Evolutionary conservation across 2,113 vertebrate species (phyloP).

Genomic region (Strix aluco): DNA sequence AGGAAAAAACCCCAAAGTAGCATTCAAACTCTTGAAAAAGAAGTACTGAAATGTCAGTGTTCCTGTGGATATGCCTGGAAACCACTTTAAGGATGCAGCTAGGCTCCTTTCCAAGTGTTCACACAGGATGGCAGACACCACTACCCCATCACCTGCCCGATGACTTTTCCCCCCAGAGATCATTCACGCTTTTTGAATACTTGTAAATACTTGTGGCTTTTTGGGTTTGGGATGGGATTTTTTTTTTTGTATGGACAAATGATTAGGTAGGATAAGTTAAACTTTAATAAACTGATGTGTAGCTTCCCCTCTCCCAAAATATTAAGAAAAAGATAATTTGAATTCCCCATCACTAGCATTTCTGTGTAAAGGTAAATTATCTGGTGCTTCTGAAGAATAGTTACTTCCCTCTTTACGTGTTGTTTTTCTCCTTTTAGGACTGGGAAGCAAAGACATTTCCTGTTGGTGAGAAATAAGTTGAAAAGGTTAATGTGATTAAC

Average conservation of each 20-base stretch:
- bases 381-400: background rate
- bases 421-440: background rate
- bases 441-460: background rate
- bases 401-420: background rate
- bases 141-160: too few relatives aligned
- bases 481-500: background rate
- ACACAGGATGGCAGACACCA: background rate
- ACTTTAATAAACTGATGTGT: background rate
- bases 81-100: background rate
- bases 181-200: background rate
- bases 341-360: background rate
- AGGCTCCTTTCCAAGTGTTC: background rate
- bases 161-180: background rate
- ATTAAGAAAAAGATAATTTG: background rate
- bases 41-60: background rate
- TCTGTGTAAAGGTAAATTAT: background rate
- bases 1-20: background rate
- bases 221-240: background rate
- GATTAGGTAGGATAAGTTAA: background rate
- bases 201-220: background rate
- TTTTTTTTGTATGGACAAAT: background rate
- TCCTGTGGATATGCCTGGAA: background rate
- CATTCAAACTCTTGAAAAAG: background rate
- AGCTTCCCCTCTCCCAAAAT: background rate
- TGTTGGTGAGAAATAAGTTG: background rate